Percentiles rank a stretch among this genome's conserved stretches.
These are phyloP conservation scores for Drosophila multiciliata DNA, from an alignment of 2,888 invertebrate species.

Conservation along the genomic window DNA sequence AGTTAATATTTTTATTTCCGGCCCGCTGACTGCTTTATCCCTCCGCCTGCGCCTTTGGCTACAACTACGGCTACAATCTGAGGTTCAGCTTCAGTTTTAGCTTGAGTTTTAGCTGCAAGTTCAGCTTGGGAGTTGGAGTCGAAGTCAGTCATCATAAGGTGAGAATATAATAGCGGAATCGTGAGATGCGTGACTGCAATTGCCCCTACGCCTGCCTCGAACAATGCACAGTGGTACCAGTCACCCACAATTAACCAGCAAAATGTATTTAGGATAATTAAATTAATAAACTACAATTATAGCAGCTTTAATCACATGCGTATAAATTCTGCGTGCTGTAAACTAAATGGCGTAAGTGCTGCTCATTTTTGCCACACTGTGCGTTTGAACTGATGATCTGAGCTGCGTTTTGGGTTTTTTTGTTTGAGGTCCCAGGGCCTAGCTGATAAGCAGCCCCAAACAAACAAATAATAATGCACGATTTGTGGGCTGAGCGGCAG, in stretches of 20 bases:
- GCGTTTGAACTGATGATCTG: constrained; percentile 39
- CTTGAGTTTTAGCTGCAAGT: constrained; percentile 29
- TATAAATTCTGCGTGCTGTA: not conserved
- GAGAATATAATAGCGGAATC: constrained; percentile 84
- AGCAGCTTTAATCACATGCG: not conserved
- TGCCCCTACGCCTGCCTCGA: constrained; percentile 72
- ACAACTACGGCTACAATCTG: not conserved
- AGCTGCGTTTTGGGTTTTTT: constrained; percentile 42
- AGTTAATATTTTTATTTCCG: not conserved
- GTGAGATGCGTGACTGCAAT: constrained; percentile 85
- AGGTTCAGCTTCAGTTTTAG: constrained; percentile 22
- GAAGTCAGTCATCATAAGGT: constrained; percentile 79
- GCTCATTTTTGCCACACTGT: constrained; percentile 30
- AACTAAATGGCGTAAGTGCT: not conserved
- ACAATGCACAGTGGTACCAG: constrained; percentile 51
- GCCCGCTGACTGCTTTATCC: not conserved
- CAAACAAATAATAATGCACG: constrained; percentile 79
- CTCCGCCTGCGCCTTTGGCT: not conserved
- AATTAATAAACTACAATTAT: not conserved
- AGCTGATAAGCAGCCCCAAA: constrained; percentile 77
- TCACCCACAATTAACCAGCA: not conserved
- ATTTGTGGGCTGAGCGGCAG: constrained; percentile 57
- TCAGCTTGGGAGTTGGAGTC: constrained; percentile 16
- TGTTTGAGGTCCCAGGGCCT: constrained; percentile 23
- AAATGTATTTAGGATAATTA: not conserved